A percentile compares a stretch with the other conserved stretches of the same genome.
phyloP scores from a whole-genome alignment of 2,888 invertebrate species.

The Hypselothyrea guttata region DNA sequence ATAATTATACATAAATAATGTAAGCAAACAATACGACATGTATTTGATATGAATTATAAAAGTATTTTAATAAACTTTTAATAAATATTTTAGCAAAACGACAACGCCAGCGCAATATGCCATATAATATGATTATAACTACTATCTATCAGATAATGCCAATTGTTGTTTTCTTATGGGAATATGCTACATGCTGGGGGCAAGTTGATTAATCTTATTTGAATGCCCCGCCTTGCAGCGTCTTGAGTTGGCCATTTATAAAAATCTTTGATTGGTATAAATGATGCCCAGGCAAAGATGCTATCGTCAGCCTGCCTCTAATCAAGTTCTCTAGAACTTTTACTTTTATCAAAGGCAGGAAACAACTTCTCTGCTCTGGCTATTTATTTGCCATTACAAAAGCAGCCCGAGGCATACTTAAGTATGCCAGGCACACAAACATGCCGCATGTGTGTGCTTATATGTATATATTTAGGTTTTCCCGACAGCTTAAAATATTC shows the following conservation, averaged over 20 bases:
- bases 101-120: slow-evolving; percentile 27
- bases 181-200: slow-evolving; percentile 25
- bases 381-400: slow-evolving; percentile 36
- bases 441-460: background rate
- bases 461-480: slow-evolving; percentile 8
- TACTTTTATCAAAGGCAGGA: slow-evolving; percentile 28
- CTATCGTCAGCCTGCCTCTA: slow-evolving; percentile 34
- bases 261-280: slow-evolving; percentile 71
- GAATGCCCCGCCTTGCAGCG: slow-evolving; percentile 9
- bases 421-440: slow-evolving; percentile 52
- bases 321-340: slow-evolving; percentile 56
- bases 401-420: slow-evolving; percentile 37
- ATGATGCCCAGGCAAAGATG: slow-evolving; percentile 52
- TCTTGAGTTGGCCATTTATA: slow-evolving; percentile 52
- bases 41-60: slow-evolving; percentile 65
- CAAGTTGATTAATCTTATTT: slow-evolving; percentile 49
- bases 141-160: slow-evolving; percentile 14
- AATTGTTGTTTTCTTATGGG: slow-evolving; percentile 28
- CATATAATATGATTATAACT: slow-evolving; percentile 31
- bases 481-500: slow-evolving; percentile 34
- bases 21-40: slow-evolving; percentile 58
- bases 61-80: slow-evolving; percentile 76
- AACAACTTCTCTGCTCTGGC: slow-evolving; percentile 26
- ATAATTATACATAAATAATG: slow-evolving; percentile 3
- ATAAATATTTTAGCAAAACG: slow-evolving; percentile 75